Evolutionary conservation across 2,888 invertebrate species (phyloP).

Genomic region (Mellilla xanthometata): DNA sequence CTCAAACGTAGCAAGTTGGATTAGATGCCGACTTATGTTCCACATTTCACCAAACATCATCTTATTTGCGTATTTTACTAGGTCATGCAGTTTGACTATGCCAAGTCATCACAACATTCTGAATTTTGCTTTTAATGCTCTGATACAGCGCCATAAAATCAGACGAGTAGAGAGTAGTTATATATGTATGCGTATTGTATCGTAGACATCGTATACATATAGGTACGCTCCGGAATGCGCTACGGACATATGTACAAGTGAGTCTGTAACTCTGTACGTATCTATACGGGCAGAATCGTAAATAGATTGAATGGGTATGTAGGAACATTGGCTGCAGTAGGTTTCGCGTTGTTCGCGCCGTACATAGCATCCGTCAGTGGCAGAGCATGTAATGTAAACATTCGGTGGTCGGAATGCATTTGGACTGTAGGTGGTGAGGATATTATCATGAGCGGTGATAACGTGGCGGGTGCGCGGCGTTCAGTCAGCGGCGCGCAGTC

Average conservation of each 20-base stretch:
- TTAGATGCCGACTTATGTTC: conserved; percentile 1
- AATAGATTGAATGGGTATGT: conserved; percentile 80
- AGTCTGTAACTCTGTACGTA: conserved; percentile 66
- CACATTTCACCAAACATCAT: conserved; percentile 18
- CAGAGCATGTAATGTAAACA: conserved; percentile 77
- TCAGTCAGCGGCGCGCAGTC: conserved; percentile 81
- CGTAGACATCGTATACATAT: conserved; percentile 36
- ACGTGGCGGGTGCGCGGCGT: conserved; percentile 69
- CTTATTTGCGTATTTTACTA: conserved; percentile 29
- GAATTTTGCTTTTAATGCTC: conserved; percentile 10
- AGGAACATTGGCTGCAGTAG: conserved; percentile 61
- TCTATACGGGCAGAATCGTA: conserved; percentile 74
- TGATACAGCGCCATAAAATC: conserved; percentile 34
- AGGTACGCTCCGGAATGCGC: conserved; percentile 75
- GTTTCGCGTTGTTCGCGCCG: conserved; percentile 59
- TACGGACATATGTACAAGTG: conserved; percentile 59
- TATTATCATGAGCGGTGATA: conserved; percentile 83
- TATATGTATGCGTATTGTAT: conserved; percentile 52
- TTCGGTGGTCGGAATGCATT: conserved; percentile 76
- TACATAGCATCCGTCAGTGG: conserved; percentile 59
- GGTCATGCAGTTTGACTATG: conserved; percentile 35
- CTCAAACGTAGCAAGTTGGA: neutral
- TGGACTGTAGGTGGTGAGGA: conserved; percentile 75
- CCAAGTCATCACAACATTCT: conserved; percentile 33
- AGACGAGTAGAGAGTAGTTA: conserved; percentile 36